Conservation (phyloP, 2,797 vertebrate species). For the Garrulus glandarius region DNA sequence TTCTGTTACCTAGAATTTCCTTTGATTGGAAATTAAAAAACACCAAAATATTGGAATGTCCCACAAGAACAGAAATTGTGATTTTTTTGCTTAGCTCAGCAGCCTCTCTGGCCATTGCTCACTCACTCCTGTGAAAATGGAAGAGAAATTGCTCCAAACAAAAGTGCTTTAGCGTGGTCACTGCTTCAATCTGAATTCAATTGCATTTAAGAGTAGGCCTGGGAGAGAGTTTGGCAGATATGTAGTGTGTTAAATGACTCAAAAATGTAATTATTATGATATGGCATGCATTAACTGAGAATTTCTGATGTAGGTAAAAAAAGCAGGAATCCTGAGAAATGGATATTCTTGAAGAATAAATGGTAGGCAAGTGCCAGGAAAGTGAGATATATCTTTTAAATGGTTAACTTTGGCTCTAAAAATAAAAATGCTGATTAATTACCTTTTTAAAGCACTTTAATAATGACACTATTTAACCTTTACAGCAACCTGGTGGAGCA, state of each 20-base stretch:
- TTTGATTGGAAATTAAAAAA: neutral
- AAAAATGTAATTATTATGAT: slow-evolving; percentile 28
- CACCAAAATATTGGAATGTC: neutral
- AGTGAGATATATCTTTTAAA: neutral
- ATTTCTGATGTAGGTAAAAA: neutral
- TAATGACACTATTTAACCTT: slow-evolving; percentile 44
- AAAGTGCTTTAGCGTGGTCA: slow-evolving; percentile 38
- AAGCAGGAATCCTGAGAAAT: neutral
- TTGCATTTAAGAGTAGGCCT: slow-evolving; percentile 43
- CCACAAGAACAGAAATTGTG: neutral
- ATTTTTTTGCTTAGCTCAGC: neutral
- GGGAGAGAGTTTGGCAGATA: slow-evolving; percentile 42
- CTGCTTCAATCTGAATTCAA: slow-evolving; percentile 56
- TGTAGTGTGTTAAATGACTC: slow-evolving; percentile 38
- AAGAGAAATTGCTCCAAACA: slow-evolving; percentile 33
- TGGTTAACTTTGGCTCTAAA: slow-evolving; percentile 5
- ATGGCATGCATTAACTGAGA: neutral
- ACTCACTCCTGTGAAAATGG: slow-evolving; percentile 16
- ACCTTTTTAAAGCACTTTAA: slow-evolving; percentile 17
- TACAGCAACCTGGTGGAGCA: neutral
- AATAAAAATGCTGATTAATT: slow-evolving; percentile 53
- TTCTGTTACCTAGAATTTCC: neutral
- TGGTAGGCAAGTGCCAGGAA: neutral
- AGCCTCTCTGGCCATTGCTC: neutral
- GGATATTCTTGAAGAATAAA: neutral